Base-by-base conservation (phyloP, 2,797 vertebrate species). In the Selene dorsalis region DNA sequence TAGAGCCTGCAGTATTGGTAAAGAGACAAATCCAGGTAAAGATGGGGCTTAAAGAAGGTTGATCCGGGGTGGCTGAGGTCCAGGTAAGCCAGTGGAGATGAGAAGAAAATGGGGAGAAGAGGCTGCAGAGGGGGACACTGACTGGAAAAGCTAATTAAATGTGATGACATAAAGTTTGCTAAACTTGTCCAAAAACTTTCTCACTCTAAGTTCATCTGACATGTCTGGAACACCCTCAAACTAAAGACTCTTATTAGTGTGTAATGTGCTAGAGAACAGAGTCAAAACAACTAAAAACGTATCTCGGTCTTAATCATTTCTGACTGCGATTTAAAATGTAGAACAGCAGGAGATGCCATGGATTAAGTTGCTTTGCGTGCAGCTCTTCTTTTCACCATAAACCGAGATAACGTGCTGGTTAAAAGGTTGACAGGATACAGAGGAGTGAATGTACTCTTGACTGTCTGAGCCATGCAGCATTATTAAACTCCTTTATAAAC, bases 361-460 rank as follows among this genome's bases (percentile, higher is more conserved):
- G 57, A 70, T 81, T 77, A 56, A 56, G 26, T 45, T 48, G 39
- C n/a, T 50, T 53, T 43, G 39, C 12, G 35, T n/a, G 41, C 12
- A 41, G 16, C 32, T 16, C 55, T 72, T 69, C 28, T 63, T 47
- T 57, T 77, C 50, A 50, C 63, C 24, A 62, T 50, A 60, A 74
- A 77, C 18, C 41, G 28, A 76, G 57, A 60, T 74, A 87, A 76
- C 20, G 53, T 30, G 71, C 68, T 57, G 30, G 56, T 65, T 61
- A 48, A 38, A 56, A 66, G 57, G 43, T 18, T 53, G 62, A 55
- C 28, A 69, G 43, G 45, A 41, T 47, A 71, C 39, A 16, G 2
- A 38, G 10, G 53, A 67, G 65, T 50, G 55, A 79, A 76, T 79
- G 69, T 56, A 52, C 43, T 53, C 74, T 63, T 65, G 64, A 66